Base-by-base conservation (phyloP, 2,888 invertebrate genomes). In the Liopterus haemorrhoidalis region DNA sequence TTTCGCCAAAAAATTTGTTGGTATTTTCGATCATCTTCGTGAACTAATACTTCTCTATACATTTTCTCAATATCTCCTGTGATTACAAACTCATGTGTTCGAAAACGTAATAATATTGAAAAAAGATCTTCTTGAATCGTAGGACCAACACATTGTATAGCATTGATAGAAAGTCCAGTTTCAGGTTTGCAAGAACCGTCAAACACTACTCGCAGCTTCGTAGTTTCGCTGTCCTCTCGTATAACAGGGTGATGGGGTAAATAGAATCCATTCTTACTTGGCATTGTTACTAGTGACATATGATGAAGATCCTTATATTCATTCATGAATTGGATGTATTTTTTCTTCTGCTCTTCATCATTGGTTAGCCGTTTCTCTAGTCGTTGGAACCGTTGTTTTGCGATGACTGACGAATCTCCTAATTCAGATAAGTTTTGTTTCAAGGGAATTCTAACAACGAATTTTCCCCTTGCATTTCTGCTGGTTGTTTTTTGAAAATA, bases 191-290 rank as follows among this genome's bases (percentile, higher is more conserved):
- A 47, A 1, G 52, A 51, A 19, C 42, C 53, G 39, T 59, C 53
- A 44, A 58, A 58, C 4, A 58, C 57, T 3, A 56, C 55, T 11
- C 57, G 39, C 19, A 55, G 42, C 30, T 52, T 56, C 5, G 58
- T 59, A 2, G 58, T 59, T 3, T 32, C 8, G 20, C 50, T 53
- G n/a, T 28, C 27, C 20, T 52, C 42, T 40, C 53, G 54, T n/a
- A 53, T n/a, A 5, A 59, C 57, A 8, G 46, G 50, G 44, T 59
- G 57, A 46, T 59, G 58, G 2, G 59, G 56, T n/a, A n/a, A n/a
- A n/a, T n/a, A n/a, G n/a, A n/a, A n/a, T n/a, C n/a, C n/a, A n/a
- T n/a, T n/a, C n/a, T n/a, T n/a, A n/a, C n/a, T n/a, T n/a, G n/a
- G n/a, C n/a, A n/a, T n/a, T n/a, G n/a, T n/a, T n/a, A n/a, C n/a